phyloP scores from a whole-genome alignment of 2,888 invertebrate species.

The Eilema griseolum region DNA sequence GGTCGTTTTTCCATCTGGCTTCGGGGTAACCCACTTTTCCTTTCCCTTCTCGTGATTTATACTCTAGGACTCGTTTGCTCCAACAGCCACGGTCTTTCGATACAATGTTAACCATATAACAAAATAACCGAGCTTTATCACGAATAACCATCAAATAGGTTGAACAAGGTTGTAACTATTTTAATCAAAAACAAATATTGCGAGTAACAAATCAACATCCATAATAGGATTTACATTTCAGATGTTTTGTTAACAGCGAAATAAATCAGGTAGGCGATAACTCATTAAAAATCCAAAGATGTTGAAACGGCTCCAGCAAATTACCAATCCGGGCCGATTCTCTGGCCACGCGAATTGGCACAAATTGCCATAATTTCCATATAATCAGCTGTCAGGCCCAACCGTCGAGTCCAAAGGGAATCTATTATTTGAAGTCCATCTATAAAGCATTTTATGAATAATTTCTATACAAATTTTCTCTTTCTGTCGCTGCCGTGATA shows the following conservation, averaged over 20 bases:
- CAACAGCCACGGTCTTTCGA: too few relatives aligned
- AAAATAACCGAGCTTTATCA: neutral
- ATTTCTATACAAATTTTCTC: conserved; percentile 56
- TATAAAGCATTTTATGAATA: conserved; percentile 54
- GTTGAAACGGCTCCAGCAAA: conserved; percentile 45
- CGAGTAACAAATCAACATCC: conserved; percentile 16
- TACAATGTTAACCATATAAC: neutral
- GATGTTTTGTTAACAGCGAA: conserved; percentile 22
- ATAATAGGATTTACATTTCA: neutral
- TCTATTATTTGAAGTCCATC: conserved; percentile 63
- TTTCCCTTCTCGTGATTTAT: too few relatives aligned
- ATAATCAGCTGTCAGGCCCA: conserved; percentile 63
- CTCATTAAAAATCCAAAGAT: conserved; percentile 50
- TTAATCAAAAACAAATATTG: conserved; percentile 10
- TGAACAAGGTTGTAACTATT: neutral
- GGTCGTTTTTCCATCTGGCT: too few relatives aligned
- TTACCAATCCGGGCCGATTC: conserved; percentile 43
- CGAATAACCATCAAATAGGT: neutral
- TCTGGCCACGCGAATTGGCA: conserved; percentile 51
- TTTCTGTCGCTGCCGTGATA: conserved; percentile 45
- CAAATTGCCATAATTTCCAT: conserved; percentile 62
- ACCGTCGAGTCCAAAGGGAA: conserved; percentile 49
- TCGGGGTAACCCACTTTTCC: too few relatives aligned
- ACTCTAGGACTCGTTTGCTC: too few relatives aligned
- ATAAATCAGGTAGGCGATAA: conserved; percentile 40